These are phyloP conservation scores for Enteromius argenteus DNA, from an alignment of 2,797 vertebrate genomes.

Conservation along the genomic window DNA sequence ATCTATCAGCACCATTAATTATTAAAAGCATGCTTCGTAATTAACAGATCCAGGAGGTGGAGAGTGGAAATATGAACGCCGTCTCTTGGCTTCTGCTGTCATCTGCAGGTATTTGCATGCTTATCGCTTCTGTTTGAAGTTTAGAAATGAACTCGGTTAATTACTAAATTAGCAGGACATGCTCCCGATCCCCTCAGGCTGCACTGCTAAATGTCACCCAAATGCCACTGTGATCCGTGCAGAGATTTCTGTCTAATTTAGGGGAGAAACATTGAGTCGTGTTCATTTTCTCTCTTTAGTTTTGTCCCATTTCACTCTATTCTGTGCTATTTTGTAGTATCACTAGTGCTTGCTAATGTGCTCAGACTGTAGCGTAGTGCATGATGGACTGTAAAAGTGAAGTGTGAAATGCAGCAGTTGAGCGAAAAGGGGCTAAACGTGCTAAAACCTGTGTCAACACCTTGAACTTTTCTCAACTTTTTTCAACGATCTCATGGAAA, in stretches of 20 bases:
- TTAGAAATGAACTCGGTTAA: conserved; percentile 40
- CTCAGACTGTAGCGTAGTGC: neutral
- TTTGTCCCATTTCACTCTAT: neutral
- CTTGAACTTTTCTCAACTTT: conserved; percentile 11
- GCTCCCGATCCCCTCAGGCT: conserved; percentile 21
- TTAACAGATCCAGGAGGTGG: neutral
- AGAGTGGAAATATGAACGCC: neutral
- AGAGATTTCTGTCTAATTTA: conserved; percentile 7
- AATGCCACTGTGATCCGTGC: conserved; percentile 41
- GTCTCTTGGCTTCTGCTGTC: neutral
- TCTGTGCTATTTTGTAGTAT: neutral
- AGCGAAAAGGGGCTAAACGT: neutral
- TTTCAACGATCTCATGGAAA: neutral
- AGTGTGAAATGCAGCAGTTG: conserved; percentile 2
- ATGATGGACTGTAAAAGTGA: neutral
- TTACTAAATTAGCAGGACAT: conserved; percentile 47
- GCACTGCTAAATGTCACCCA: conserved; percentile 38
- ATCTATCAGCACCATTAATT: neutral
- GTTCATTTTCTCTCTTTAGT: neutral
- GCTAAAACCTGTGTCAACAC: neutral
- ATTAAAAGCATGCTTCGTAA: neutral
- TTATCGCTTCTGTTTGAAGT: conserved; percentile 46
- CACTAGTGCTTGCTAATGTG: neutral
- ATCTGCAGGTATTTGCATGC: conserved; percentile 20
- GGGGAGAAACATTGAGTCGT: conserved; percentile 13